A percentile compares a stretch with the other conserved stretches of the same genome.
These are phyloP conservation scores for Antennarius striatus DNA, from an alignment of 2,113 vertebrate genomes.

Conservation along the genomic window DNA sequence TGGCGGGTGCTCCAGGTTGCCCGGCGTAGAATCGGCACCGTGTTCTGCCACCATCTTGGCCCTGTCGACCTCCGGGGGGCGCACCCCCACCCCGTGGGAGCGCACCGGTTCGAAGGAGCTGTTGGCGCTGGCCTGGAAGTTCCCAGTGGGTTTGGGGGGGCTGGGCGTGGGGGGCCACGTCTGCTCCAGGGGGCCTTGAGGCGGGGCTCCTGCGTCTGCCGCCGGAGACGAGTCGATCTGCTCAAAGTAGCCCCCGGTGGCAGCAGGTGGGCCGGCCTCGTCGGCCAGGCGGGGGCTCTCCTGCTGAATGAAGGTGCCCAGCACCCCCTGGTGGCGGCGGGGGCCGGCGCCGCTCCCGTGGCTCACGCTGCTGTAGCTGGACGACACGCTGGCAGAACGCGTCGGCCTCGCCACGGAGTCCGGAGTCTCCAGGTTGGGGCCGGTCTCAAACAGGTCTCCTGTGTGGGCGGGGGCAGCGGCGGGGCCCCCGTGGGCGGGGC, in stretches of 20 bases:
- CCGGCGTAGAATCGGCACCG: slow-evolving; percentile 72
- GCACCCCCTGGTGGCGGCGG: slow-evolving; percentile 82
- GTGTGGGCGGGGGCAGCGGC: slow-evolving; percentile 52
- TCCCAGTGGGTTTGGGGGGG: slow-evolving; percentile 93
- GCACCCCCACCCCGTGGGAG: slow-evolving; percentile 86
- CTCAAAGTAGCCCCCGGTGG: slow-evolving; percentile 88
- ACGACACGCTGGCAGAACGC: slow-evolving; percentile 87
- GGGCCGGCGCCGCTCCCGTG: slow-evolving; percentile 78
- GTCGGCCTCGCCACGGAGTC: slow-evolving; percentile 76
- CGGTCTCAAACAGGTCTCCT: slow-evolving; percentile 76
- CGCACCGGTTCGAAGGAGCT: slow-evolving; percentile 96
- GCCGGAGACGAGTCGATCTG: slow-evolving; percentile 92
- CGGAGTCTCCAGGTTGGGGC: slow-evolving; percentile 87
- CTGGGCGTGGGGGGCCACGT: slow-evolving; percentile 85
- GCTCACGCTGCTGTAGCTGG: slow-evolving; percentile 86
- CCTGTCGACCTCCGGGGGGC: slow-evolving; percentile 85
- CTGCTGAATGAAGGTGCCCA: slow-evolving; percentile 93
- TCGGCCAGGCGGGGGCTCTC: slow-evolving; percentile 89
- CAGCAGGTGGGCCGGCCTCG: slow-evolving; percentile 63
- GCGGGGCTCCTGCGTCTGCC: slow-evolving; percentile 61
- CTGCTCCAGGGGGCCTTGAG: slow-evolving; percentile 61
- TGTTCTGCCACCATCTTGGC: slow-evolving; percentile 89
- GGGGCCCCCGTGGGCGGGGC: slow-evolving; percentile 69
- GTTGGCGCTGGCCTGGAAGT: slow-evolving; percentile 95
- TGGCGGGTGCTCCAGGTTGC: slow-evolving; percentile 95